A percentile compares a stretch with the other conserved stretches of the same genome.
Evolutionary conservation across 2,888 invertebrate species (phyloP).

Genomic region (Poecilus cupreus): DNA sequence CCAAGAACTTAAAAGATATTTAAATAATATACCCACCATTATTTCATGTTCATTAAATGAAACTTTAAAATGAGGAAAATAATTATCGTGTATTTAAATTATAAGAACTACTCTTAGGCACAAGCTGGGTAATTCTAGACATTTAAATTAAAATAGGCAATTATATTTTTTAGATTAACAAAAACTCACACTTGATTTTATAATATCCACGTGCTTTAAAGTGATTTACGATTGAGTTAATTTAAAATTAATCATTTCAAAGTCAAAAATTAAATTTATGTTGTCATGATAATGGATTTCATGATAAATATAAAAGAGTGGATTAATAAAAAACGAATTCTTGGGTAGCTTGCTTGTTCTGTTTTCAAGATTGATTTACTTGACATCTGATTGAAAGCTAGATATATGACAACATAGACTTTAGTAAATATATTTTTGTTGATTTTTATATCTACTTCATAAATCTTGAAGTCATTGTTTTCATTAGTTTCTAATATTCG

Average conservation of each 20-base stretch:
- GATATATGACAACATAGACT: neutral
- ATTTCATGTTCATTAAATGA: too few relatives aligned
- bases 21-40: too few relatives aligned
- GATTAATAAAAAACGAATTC: slow-evolving; percentile 11
- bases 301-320: neutral
- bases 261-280: slow-evolving; percentile 3
- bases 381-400: slow-evolving; percentile 18
- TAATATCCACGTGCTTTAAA: neutral
- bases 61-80: too few relatives aligned
- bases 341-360: neutral
- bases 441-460: neutral
- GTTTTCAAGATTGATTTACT: slow-evolving; percentile 2
- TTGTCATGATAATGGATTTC: neutral
- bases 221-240: neutral
- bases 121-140: too few relatives aligned
- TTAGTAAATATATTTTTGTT: neutral
- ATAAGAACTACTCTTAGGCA: too few relatives aligned
- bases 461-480: slow-evolving; percentile 20
- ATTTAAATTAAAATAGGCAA: too few relatives aligned
- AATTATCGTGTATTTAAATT: too few relatives aligned
- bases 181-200: neutral
- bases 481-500: too few relatives aligned
- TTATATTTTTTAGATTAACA: too few relatives aligned
- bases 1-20: neutral
- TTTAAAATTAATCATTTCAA: neutral